Base-by-base conservation (phyloP, 2,113 vertebrate species). In the Todiramphus chloris region DNA sequence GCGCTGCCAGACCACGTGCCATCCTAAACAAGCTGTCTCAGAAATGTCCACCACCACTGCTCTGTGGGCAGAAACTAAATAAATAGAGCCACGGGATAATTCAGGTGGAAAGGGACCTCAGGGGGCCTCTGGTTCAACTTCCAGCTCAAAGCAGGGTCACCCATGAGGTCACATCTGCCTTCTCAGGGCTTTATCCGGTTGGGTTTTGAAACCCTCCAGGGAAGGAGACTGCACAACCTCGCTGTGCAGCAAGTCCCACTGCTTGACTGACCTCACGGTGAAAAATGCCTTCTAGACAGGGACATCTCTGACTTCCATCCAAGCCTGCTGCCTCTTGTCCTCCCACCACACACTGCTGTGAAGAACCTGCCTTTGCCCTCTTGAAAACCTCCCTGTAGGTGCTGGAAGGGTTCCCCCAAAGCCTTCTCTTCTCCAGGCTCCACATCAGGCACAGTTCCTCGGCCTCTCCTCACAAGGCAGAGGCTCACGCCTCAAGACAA, bases 231-330 rank as follows among this genome's bases (percentile, higher is more conserved):
- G 6, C 23, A 50, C 9, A 2, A 41, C 28, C 13, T 44, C 21
- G 55, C 41, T 6, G 6, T 39, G 59, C 16, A 50, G 37, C n/a
- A 80, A 69, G 23, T 23, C 30, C 23, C 48, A 50, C 17, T 50
- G 48, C 7, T 2, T 24, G 5, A 67, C 35, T 31, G 28, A 46
- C 11, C 37, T 58, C 60, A 43, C 0, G 0, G 31, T 39, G 35
- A 55, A 70, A 89, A 87, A 68, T 0, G 3, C n/a, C 43, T 39
- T 53, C 41, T 0, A 66, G n/a, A 70, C 21, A 64, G 1, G 4
- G 35, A 62, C 4, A 3, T 19, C 58, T 64, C 69, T 9, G 20
- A 56, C 33, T 66, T 25, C 55, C 62, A 2, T 13, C 37, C 53
- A 56, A 0, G 1, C 9, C 20, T 51, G n/a, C 51, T 33, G 5